Evolutionary conservation across 2,797 vertebrate species (phyloP).

Genomic region (Gymnoscopelus braueri): DNA sequence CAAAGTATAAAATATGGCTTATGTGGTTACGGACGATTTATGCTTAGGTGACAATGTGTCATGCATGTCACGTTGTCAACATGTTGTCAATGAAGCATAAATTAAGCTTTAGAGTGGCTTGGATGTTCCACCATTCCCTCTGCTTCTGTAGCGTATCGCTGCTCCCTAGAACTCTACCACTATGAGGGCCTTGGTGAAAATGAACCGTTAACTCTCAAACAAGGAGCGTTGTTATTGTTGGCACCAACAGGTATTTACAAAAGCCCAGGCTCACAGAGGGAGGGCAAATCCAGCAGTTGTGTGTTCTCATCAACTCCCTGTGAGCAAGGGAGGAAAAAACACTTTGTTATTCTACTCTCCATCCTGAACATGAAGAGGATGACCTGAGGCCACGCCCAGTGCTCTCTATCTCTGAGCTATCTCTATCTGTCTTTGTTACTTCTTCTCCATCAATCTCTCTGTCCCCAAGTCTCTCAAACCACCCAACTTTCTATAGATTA

Average conservation of each 20-base stretch:
- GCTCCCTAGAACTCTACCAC: slow-evolving; percentile 10
- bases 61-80: too few species aligned
- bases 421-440: slow-evolving; percentile 8
- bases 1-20: too few species aligned
- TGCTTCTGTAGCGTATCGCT: slow-evolving; percentile 11
- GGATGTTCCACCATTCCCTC: not conserved
- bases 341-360: slow-evolving; percentile 43
- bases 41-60: too few species aligned
- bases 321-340: slow-evolving; percentile 23
- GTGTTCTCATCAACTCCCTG: slow-evolving; percentile 44
- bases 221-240: slow-evolving; percentile 47
- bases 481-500: too few species aligned
- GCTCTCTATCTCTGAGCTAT: slow-evolving; percentile 6
- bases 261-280: slow-evolving; percentile 22
- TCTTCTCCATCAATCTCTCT: slow-evolving; percentile 10
- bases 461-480: not conserved
- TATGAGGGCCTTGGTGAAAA: slow-evolving; percentile 1
- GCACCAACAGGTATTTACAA: slow-evolving; percentile 37
- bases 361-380: slow-evolving; percentile 18
- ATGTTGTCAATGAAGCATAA: too few species aligned
- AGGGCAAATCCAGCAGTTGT: slow-evolving; percentile 35
- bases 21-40: too few species aligned
- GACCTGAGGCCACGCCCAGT: slow-evolving; percentile 24
- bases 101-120: too few species aligned
- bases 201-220: slow-evolving; percentile 26